Evolutionary conservation across 2,888 invertebrate genomes (phyloP), one percentile per base, ranked within the genome.

Genomic region (Cheilosia scutellata): DNA sequence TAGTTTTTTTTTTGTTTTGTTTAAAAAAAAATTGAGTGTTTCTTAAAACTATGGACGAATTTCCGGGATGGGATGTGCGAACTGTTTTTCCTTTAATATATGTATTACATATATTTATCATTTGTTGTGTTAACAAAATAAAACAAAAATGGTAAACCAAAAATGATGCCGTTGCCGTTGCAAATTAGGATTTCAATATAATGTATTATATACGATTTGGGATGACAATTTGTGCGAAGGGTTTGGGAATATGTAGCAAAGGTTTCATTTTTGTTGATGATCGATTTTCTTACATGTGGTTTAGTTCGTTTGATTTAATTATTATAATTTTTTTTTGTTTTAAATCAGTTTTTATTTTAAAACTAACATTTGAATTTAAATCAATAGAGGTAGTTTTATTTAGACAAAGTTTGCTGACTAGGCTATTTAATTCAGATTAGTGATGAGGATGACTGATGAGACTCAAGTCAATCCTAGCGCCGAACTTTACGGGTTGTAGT

Each of bases 21-120:
- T 25, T 75, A 77, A 78, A 78, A 74, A 66, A 16, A 47, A 47
- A 47, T 16, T 79, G 76, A 62, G 80, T 80, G 72, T 87, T 79
- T 91, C 91, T 92, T 92, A 91, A 90, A 91, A 89, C 92, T 92
- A 92, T 92, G 92, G 92, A 92, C 92, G 92, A 92, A 92, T 92
- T 91, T 91, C 89, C 90, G 92, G 92, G 92, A 92, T 92, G 92
- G 92, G 92, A 92, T 91, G 92, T 92, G 92, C 92, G 91, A 91
- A 91, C 91, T 91, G 91, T 91, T 68, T 51, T 58, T 80, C 82
- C 53, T 72, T 82, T 82, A 25, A 70, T 75, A 71, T 82, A 66
- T 70, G 68, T 71, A 55, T 71, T 49, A 80, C 80, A 75, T 82
- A 82, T 78, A 79, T 79, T 78, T 66, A 65, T 78, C 80, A 55